Evolutionary conservation across 2,888 invertebrate genomes (phyloP).

Genomic region (Hedychridium roseum): DNA sequence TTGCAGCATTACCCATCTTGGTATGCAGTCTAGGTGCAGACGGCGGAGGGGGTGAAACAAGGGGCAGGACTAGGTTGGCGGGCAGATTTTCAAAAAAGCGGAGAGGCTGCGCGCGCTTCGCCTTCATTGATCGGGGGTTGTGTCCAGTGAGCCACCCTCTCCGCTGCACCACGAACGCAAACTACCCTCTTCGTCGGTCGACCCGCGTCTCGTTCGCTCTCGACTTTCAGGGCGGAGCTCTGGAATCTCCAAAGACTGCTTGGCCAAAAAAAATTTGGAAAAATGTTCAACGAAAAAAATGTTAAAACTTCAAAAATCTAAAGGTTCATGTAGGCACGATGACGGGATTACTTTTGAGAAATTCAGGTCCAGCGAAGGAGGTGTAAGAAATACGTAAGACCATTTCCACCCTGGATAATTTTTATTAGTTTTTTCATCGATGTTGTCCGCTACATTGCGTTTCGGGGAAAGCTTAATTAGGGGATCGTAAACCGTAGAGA

Average conservation of each 20-base stretch:
- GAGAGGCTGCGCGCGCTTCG: conserved; percentile 58
- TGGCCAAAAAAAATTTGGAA: conserved; percentile 28
- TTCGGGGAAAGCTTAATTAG: no score
- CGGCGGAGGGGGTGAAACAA: conserved; percentile 28
- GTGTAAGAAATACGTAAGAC: no score
- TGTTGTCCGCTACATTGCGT: no score
- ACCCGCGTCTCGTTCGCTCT: conserved; percentile 45
- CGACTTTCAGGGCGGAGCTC: conserved; percentile 59
- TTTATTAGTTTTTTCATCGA: no score
- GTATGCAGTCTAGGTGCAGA: conserved; percentile 44
- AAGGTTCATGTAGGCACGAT: no score
- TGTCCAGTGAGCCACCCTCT: conserved; percentile 47
- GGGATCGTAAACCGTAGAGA: no score
- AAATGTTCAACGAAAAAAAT: conserved; percentile 28
- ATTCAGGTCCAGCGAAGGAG: no score
- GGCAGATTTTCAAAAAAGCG: conserved; percentile 61
- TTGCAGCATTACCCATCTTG: conserved; percentile 39
- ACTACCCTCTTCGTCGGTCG: conserved; percentile 47
- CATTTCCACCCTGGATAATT: no score
- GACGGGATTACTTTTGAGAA: no score
- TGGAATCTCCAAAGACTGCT: conserved; percentile 38
- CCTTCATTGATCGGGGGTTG: conserved; percentile 59
- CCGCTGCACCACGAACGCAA: conserved; percentile 41
- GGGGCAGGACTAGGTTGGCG: conserved; percentile 54
- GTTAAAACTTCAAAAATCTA: conserved; percentile 22